Evolutionary conservation across 2,888 invertebrate genomes (phyloP).

Genomic region (Philereme vetulata): DNA sequence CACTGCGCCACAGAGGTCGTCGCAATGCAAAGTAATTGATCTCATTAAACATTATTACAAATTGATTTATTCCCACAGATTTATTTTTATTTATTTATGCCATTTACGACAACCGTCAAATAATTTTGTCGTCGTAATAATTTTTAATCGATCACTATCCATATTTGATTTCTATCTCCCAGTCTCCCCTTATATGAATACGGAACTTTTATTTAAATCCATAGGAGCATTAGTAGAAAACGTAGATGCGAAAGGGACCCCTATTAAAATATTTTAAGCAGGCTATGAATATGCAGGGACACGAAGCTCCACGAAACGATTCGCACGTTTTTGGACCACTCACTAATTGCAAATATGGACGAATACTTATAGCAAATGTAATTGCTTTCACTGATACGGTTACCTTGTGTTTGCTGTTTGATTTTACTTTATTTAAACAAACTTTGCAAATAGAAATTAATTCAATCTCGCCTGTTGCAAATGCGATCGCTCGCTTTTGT

Average conservation of each 20-base stretch:
- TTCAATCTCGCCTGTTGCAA: conserved; percentile 13
- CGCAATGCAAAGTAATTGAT: too few species aligned
- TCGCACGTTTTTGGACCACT: conserved; percentile 82
- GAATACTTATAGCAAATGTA: conserved; percentile 80
- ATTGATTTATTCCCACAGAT: too few species aligned
- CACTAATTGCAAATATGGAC: conserved; percentile 82
- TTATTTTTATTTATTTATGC: too few species aligned
- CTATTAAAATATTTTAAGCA: conserved; percentile 83
- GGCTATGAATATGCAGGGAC: conserved; percentile 83
- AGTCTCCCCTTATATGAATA: neutral
- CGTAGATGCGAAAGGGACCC: conserved; percentile 68
- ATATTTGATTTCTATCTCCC: neutral
- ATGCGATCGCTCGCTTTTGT: neutral
- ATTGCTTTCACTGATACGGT: conserved; percentile 77
- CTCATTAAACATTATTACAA: too few species aligned
- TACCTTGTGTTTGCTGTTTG: conserved; percentile 63
- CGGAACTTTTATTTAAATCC: conserved; percentile 54
- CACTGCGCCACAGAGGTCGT: too few species aligned
- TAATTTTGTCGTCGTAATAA: too few species aligned
- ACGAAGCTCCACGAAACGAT: conserved; percentile 77
- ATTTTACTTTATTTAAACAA: conserved; percentile 41
- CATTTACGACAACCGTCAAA: too few species aligned
- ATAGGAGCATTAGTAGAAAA: conserved; percentile 76
- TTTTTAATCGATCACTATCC: too few species aligned
- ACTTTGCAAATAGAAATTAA: conserved; percentile 21